Conservation (phyloP, 2,797 vertebrate genomes). For the Synaphobranchus kaupii region DNA sequence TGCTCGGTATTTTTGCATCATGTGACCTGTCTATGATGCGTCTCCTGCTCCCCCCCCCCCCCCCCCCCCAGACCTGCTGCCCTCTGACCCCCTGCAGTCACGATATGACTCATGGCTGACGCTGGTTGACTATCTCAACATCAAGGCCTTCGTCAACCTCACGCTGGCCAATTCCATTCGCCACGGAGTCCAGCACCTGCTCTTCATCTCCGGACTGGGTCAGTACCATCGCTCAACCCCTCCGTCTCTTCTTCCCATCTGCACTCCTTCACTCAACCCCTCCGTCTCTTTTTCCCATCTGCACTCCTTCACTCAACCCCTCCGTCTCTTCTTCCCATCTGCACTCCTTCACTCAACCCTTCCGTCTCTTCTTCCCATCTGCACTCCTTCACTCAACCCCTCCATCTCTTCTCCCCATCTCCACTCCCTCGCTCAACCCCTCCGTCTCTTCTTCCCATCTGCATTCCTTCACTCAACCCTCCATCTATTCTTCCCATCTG, state of each 20-base stretch:
- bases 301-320: not conserved
- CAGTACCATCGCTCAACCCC: slow-evolving; percentile 50
- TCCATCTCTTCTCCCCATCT: not conserved
- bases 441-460: too few species aligned
- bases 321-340: not conserved
- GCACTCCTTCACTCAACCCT: not conserved
- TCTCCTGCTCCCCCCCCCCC: not conserved
- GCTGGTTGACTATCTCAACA: slow-evolving; percentile 88
- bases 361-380: not conserved
- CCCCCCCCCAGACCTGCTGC: slow-evolving; percentile 71
- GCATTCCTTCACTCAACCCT: not conserved
- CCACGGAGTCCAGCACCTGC: slow-evolving; percentile 85
- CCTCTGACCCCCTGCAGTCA: slow-evolving; percentile 83
- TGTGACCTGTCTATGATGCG: not conserved
- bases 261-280: not conserved
- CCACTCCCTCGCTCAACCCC: not conserved
- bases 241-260: not conserved
- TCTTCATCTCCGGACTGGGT: slow-evolving; percentile 93
- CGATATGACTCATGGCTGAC: slow-evolving; percentile 88
- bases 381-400: not conserved
- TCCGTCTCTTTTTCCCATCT: not conserved
- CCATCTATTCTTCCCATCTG: not conserved
- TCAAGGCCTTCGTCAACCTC: slow-evolving; percentile 90
- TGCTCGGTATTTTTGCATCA: too few species aligned
- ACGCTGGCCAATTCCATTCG: slow-evolving; percentile 82